Conservation (phyloP, 1,140 invertebrate genomes). For the Tetramorium simillimum region DNA sequence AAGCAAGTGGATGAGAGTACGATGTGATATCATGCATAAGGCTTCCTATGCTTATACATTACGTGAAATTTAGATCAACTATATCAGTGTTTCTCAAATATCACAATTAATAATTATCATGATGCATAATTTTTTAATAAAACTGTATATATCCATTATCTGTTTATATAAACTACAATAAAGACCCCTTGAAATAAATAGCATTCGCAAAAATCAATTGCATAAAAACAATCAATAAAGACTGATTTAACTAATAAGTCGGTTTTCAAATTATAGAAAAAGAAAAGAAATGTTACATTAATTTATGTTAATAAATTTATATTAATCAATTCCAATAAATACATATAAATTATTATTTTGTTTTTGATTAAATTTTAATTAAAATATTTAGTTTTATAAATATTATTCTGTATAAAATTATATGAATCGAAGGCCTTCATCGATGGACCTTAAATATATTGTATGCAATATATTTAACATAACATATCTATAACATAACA, state of each 20-base stretch:
- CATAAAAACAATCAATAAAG: background rate
- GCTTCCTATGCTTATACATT: background rate
- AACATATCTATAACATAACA: too few species aligned
- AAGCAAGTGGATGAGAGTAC: background rate
- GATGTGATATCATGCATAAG: background rate
- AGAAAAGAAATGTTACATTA: background rate
- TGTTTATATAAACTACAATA: background rate
- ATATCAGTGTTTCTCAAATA: background rate
- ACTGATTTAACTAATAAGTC: background rate
- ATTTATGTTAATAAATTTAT: background rate
- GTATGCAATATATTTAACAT: too few species aligned
- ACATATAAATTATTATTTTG: background rate
- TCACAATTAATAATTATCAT: background rate
- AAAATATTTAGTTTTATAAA: too few species aligned
- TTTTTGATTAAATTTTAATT: background rate
- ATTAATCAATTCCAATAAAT: background rate
- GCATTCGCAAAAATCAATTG: background rate
- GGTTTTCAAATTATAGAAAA: background rate
- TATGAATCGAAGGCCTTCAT: too few species aligned
- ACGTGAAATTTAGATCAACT: background rate
- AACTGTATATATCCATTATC: background rate
- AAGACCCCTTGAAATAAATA: background rate
- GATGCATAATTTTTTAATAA: background rate
- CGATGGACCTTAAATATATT: too few species aligned
- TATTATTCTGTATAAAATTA: too few species aligned